Evolutionary conservation across 92 coral and sea anemone genomes (phyloP).

Genomic region (Porites rus): DNA sequence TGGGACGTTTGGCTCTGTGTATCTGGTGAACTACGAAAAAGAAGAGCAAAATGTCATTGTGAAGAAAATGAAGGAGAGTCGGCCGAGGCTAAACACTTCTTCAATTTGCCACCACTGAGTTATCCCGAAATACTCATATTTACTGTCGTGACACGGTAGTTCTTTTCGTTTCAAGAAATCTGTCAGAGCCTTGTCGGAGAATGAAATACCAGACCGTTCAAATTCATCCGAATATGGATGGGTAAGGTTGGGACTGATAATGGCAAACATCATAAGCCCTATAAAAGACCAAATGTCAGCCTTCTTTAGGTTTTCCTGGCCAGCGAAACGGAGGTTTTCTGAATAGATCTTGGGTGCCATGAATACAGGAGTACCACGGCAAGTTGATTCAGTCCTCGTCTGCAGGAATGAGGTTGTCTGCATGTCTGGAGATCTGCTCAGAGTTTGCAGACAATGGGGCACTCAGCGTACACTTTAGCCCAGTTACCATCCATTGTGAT

Average conservation of each 20-base stretch:
- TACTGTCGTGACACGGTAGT: constrained; percentile 25
- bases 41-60: no score
- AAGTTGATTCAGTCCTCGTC: constrained; percentile 37
- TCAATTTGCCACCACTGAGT: constrained; percentile 38
- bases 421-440: no score
- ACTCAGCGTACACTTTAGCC: no score
- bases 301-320: constrained; percentile 51
- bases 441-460: no score
- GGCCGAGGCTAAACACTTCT: neutral
- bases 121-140: constrained; percentile 33
- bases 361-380: constrained; percentile 51
- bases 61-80: no score
- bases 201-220: constrained; percentile 27
- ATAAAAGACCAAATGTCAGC: no score
- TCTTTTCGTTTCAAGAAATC: constrained; percentile 25
- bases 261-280: neutral
- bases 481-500: no score
- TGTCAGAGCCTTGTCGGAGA: constrained; percentile 27
- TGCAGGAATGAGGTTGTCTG: constrained; percentile 1
- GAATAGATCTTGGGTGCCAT: constrained; percentile 46
- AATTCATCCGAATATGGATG: constrained; percentile 25
- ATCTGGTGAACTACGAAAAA: no score
- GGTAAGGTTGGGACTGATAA: constrained; percentile 32
- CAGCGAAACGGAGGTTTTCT: constrained; percentile 14
- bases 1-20: no score